Conservation (phyloP, 2,888 invertebrate genomes). For the Lymantria monacha region DNA sequence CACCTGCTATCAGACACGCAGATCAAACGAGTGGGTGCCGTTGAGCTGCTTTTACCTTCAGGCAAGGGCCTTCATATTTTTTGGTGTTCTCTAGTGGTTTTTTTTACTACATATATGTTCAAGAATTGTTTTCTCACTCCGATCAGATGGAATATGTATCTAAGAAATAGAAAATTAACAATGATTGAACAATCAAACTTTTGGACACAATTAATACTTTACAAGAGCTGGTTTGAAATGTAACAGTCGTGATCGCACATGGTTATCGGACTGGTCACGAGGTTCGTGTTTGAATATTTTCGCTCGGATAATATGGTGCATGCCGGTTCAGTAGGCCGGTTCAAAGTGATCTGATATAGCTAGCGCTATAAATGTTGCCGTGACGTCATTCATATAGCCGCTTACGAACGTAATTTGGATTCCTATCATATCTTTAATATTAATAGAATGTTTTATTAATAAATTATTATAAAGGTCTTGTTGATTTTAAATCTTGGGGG, state of each 20-base stretch:
- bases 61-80: too few species aligned
- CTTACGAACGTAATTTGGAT: slow-evolving; percentile 3
- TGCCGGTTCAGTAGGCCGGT: slow-evolving; percentile 50
- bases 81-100: too few species aligned
- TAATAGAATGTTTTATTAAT: neutral
- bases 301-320: slow-evolving; percentile 37
- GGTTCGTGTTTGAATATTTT: slow-evolving; percentile 37
- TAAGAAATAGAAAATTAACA: too few species aligned
- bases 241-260: slow-evolving; percentile 20
- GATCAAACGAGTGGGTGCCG: too few species aligned
- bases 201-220: too few species aligned
- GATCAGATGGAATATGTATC: too few species aligned
- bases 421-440: slow-evolving; percentile 3
- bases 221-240: neutral
- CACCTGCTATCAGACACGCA: too few species aligned
- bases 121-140: too few species aligned
- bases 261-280: slow-evolving; percentile 25
- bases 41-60: too few species aligned
- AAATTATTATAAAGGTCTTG: neutral
- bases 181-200: too few species aligned
- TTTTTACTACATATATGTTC: too few species aligned
- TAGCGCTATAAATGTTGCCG: slow-evolving; percentile 32
- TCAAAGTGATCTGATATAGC: slow-evolving; percentile 51
- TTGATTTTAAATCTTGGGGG: too few species aligned
- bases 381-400: slow-evolving; percentile 14